Base-by-base conservation (phyloP, 2,888 invertebrate species). In the Operophtera brumata region DNA sequence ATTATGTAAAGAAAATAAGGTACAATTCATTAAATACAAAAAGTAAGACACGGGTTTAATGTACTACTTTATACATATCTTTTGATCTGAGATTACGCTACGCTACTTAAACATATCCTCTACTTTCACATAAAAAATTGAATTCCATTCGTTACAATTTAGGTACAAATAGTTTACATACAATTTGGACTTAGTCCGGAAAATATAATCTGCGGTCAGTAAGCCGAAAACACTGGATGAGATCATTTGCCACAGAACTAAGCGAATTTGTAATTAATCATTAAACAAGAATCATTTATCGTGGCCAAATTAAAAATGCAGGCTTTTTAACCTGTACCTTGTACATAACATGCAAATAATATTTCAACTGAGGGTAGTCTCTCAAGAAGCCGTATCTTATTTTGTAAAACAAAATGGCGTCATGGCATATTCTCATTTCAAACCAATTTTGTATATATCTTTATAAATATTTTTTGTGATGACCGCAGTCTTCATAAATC, bases 1-100 rank as follows among this genome's bases (percentile, higher is more conserved):
- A 83, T 75, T 78, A 78, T 83, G 80, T 84, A 85, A 81, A 84
- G 76, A 66, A 67, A 84, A 82, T 78, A 81, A 84, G 86, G 83
- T 82, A 82, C 82, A 70, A 75, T 71, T 65, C 64, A 71, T 75
- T 78, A 77, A 77, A 78, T 80, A 80, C 75, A 82, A 84, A 59
- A 79, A 76, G 66, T 81, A 83, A 81, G 80, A 85, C 81, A 83
- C 82, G 71, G 77, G 69, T 55, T 45, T 47, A 53, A 54, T 40
- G 57, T 56, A 14, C 61, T 54, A 59, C 61, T 54, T 40, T 53
- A 62, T 52, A 62, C 40, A 51, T 41, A 72, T 70, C 59, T 69
- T 73, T 76, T 79, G 77, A 80, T 77, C 82, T 80, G 80, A 76
- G 77, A 78, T 80, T 78, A 80, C 75, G 66, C 70, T 72, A 73